A percentile compares a stretch with the other conserved stretches of the same genome.
Evolutionary conservation across 2,888 invertebrate genomes (phyloP).

Genomic region (Hirtodrosophila cameraria): DNA sequence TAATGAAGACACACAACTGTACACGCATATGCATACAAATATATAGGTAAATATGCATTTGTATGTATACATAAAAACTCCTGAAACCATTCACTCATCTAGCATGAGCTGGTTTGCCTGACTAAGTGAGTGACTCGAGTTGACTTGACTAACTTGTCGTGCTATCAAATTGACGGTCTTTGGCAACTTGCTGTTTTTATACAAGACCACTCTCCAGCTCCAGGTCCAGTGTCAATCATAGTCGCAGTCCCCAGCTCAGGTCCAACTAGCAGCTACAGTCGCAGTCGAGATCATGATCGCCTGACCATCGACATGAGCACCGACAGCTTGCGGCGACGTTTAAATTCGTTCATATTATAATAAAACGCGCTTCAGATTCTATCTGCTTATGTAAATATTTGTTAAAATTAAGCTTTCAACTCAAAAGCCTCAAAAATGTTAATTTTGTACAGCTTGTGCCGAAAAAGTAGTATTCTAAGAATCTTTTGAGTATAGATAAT

Average conservation of each 20-base stretch:
- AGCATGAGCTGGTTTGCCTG: constrained; percentile 24
- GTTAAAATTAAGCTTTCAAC: constrained; percentile 78
- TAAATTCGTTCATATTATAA: constrained; percentile 69
- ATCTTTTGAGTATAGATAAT: too few relatives aligned
- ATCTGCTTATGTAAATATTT: constrained; percentile 75
- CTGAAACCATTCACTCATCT: too few relatives aligned
- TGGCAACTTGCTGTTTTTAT: constrained; percentile 26
- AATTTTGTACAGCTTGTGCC: constrained; percentile 34
- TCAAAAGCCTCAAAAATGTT: constrained; percentile 53
- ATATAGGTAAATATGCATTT: not conserved
- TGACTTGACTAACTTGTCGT: constrained; percentile 45
- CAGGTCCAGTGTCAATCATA: not conserved
- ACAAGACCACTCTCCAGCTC: constrained; percentile 5
- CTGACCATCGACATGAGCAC: constrained; percentile 68
- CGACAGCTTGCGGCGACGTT: constrained; percentile 71
- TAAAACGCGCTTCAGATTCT: constrained; percentile 69
- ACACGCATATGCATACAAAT: constrained; percentile 22
- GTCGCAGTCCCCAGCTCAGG: constrained; percentile 4
- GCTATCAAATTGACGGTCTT: constrained; percentile 46
- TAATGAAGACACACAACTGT: constrained; percentile 68
- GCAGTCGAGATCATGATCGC: constrained; percentile 59
- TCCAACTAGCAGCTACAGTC: constrained; percentile 21
- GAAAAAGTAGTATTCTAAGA: too few relatives aligned
- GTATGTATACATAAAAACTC: constrained; percentile 15
- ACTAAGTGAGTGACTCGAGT: constrained; percentile 60